Conservation (phyloP, 53 echinoderm and acorn worm genomes). For the Echinometra lucunter region DNA sequence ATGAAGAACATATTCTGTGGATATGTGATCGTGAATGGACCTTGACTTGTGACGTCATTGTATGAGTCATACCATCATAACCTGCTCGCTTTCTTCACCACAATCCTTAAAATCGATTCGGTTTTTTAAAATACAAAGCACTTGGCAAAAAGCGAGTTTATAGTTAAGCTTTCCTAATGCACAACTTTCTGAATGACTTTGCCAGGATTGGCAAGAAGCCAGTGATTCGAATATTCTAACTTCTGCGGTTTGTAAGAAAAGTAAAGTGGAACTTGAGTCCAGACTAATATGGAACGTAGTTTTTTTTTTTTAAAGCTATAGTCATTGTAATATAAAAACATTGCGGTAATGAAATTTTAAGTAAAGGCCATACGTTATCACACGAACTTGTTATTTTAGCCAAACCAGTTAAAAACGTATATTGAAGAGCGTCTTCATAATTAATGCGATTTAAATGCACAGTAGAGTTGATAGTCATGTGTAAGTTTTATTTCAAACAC, state of each 20-base stretch:
- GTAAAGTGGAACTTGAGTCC: too few species aligned
- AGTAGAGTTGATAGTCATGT: neutral
- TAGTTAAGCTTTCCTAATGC: neutral
- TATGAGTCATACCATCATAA: neutral
- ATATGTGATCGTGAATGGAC: neutral
- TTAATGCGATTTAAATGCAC: neutral
- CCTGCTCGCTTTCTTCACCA: neutral
- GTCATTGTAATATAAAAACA: neutral
- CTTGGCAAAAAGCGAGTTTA: neutral
- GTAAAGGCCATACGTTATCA: neutral
- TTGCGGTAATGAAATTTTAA: neutral
- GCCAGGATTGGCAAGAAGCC: neutral
- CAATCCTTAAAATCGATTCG: neutral
- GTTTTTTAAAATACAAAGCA: conserved; percentile 13
- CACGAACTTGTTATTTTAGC: neutral
- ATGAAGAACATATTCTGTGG: neutral
- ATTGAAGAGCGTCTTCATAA: neutral
- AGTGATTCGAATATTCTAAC: neutral
- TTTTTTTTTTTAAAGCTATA: too few species aligned
- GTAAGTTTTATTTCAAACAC: neutral
- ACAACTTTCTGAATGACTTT: neutral
- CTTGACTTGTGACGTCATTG: conserved; percentile 5
- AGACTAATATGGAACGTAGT: too few species aligned
- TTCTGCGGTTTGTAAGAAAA: neutral
- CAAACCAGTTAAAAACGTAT: neutral